Conservation (phyloP, 2,888 invertebrate species). For the Neoscelio sp. region DNA sequence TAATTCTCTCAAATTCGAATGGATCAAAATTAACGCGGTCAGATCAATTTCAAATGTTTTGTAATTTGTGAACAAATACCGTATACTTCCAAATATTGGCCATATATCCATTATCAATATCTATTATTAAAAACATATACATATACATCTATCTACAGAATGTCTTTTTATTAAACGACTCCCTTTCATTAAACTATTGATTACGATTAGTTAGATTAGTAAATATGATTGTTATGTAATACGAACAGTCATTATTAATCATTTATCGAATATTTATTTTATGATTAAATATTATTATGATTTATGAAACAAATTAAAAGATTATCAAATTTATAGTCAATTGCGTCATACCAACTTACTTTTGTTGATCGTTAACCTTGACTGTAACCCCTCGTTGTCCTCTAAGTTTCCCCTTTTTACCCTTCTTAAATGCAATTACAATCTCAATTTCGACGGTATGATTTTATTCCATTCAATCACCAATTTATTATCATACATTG, state of each 20-base stretch:
- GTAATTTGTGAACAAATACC: slow-evolving; percentile 48
- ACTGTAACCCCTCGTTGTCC: slow-evolving; percentile 31
- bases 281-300: slow-evolving; percentile 16
- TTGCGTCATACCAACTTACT: slow-evolving; percentile 16
- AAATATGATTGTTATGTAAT: no score
- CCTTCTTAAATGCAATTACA: slow-evolving; percentile 50
- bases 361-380: slow-evolving; percentile 44
- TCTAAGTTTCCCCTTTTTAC: slow-evolving; percentile 46
- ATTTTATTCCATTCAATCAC: slow-evolving; percentile 52
- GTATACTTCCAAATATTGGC: slow-evolving; percentile 34
- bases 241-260: no score
- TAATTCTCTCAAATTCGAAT: slow-evolving; percentile 38
- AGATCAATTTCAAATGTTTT: slow-evolving; percentile 53
- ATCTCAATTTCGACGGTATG: slow-evolving; percentile 51
- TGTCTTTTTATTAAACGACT: no score
- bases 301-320: neutral
- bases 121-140: no score
- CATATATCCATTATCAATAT: slow-evolving; percentile 46
- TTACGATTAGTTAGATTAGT: no score
- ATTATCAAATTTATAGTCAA: slow-evolving; percentile 13
- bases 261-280: no score
- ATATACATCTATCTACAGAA: no score
- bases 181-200: no score
- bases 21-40: slow-evolving; percentile 52
- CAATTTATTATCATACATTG: slow-evolving; percentile 50